Evolutionary conservation across 2,888 invertebrate genomes (phyloP).

Genomic region (Schrankia costaestrigalis): DNA sequence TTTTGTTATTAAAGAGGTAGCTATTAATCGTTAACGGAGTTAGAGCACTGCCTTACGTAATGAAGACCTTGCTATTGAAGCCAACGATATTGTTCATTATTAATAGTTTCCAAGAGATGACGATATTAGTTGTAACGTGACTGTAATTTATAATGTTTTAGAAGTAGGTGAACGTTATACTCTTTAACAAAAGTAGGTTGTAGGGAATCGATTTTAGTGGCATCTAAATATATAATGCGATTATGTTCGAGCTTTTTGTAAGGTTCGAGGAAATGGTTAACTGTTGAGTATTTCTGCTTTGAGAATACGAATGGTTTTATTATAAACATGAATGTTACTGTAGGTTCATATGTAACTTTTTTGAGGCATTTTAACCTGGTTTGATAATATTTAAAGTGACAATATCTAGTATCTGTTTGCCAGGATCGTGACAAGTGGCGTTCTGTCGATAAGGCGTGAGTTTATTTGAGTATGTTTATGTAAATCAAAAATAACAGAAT

Average conservation of each 20-base stretch:
- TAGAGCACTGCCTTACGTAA: slow-evolving; percentile 19
- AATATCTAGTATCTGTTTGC: too few species aligned
- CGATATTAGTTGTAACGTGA: slow-evolving; percentile 9
- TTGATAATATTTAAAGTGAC: too few species aligned
- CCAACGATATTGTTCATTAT: slow-evolving; percentile 21
- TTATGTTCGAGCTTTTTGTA: slow-evolving; percentile 6
- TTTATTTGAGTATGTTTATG: too few species aligned
- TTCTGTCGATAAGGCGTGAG: too few species aligned
- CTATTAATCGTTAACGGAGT: slow-evolving; percentile 23
- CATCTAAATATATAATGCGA: slow-evolving; percentile 6
- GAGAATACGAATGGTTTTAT: not conserved
- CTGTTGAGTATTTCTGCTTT: not conserved
- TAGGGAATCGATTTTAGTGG: slow-evolving; percentile 8
- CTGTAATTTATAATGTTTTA: slow-evolving; percentile 14
- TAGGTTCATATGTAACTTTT: too few species aligned
- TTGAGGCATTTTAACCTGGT: too few species aligned
- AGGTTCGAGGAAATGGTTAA: slow-evolving; percentile 2
- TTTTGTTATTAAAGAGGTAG: slow-evolving; percentile 15
- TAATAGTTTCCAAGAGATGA: slow-evolving; percentile 27
- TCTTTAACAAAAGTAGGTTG: slow-evolving; percentile 4
- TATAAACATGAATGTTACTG: too few species aligned
- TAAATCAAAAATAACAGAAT: too few species aligned
- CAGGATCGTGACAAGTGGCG: too few species aligned
- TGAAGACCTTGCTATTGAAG: slow-evolving; percentile 19
- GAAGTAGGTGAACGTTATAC: slow-evolving; percentile 9